Evolutionary conservation across 2,797 vertebrate species (phyloP).

Genomic region (Columba guinea): DNA sequence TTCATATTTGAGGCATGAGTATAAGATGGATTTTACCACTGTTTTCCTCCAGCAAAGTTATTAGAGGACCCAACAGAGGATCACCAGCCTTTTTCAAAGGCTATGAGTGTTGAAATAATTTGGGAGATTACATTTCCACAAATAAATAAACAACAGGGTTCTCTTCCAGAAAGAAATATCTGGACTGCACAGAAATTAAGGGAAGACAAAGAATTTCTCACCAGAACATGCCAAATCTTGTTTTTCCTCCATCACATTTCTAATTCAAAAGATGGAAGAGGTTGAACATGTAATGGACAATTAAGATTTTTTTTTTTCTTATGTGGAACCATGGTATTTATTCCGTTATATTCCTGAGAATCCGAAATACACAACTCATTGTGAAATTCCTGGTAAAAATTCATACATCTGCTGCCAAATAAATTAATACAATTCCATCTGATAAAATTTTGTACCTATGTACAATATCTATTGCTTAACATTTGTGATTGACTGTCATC

Average conservation of each 20-base stretch:
- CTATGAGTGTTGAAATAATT: neutral
- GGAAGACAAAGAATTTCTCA: neutral
- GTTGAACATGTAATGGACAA: neutral
- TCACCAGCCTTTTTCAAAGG: neutral
- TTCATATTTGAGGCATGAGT: neutral
- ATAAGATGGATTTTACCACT: neutral
- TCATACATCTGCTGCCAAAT: neutral
- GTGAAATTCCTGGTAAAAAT: neutral
- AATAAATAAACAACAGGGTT: neutral
- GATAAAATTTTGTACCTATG: neutral
- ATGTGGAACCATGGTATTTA: neutral
- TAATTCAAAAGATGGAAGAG: neutral
- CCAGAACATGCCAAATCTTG: neutral
- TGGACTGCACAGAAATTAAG: neutral
- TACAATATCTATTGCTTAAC: neutral
- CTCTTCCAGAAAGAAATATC: neutral
- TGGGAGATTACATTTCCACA: neutral
- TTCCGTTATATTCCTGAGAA: neutral
- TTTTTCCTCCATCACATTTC: neutral
- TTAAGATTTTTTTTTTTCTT: neutral
- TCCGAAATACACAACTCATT: neutral
- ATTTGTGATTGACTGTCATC: neutral
- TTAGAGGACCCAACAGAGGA: neutral
- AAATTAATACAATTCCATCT: neutral
- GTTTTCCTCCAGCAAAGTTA: neutral